phyloP scores from a whole-genome alignment of 2,888 invertebrate species.

The Drosophila meridionalis region DNA sequence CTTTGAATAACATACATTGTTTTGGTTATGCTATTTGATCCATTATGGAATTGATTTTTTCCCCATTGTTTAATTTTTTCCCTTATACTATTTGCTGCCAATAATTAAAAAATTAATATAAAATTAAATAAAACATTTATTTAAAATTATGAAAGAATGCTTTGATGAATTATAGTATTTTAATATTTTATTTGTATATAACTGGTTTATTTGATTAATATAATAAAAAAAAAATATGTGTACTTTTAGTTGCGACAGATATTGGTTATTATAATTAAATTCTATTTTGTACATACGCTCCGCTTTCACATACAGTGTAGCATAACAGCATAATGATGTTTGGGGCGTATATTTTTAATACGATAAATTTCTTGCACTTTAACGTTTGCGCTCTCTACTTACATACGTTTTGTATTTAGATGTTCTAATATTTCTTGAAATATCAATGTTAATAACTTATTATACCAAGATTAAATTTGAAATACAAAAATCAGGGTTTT shows the following conservation, averaged over 20 bases:
- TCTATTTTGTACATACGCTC: constrained; percentile 40
- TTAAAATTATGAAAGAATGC: too few species aligned
- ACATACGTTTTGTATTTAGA: constrained; percentile 46
- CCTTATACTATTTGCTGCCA: too few species aligned
- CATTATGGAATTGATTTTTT: too few species aligned
- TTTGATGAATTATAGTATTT: not conserved
- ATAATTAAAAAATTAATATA: too few species aligned
- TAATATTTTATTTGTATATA: constrained; percentile 1
- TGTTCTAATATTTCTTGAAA: constrained; percentile 52
- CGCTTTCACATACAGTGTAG: constrained; percentile 22
- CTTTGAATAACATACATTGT: too few species aligned
- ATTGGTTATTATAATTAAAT: constrained; percentile 25
- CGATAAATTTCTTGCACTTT: constrained; percentile 22
- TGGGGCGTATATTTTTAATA: constrained; percentile 24
- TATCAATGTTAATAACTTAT: constrained; percentile 17
- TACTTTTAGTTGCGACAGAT: constrained; percentile 31
- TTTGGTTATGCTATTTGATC: too few species aligned
- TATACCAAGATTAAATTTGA: not conserved
- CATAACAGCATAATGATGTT: constrained; percentile 18
- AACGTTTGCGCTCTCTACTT: constrained; percentile 30
- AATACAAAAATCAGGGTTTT: constrained; percentile 17
- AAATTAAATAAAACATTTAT: too few species aligned
- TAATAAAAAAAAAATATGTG: constrained; percentile 29
- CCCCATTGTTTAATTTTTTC: too few species aligned
- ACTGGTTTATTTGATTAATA: constrained; percentile 6